phyloP scores from a whole-genome alignment of 30 jellyfish, hydroid and myxozoan species.

The Hydractinia echinata region DNA sequence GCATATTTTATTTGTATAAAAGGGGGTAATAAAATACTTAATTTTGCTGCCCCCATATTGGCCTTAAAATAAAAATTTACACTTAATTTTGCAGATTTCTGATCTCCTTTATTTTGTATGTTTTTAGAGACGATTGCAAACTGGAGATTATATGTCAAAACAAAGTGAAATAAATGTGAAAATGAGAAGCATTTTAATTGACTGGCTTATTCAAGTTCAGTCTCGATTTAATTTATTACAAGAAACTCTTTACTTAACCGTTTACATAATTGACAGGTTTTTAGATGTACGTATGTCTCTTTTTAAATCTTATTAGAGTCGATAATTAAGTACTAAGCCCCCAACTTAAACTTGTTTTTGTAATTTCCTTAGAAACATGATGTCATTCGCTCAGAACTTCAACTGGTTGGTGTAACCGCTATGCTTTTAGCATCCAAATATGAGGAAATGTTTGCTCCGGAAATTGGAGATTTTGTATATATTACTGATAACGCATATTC shows the following conservation, averaged over 20 bases:
- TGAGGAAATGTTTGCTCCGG: slow-evolving; percentile 99
- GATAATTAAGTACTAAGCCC: neutral
- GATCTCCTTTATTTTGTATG: neutral
- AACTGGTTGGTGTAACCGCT: slow-evolving; percentile 96
- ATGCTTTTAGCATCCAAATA: slow-evolving; percentile 95
- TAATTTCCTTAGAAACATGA: slow-evolving; percentile 35
- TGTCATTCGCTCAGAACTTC: slow-evolving; percentile 76
- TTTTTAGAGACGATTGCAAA: slow-evolving; percentile 51
- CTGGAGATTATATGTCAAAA: slow-evolving; percentile 65
- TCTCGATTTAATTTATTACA: slow-evolving; percentile 78
- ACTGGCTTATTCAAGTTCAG: slow-evolving; percentile 96
- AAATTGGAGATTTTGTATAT: slow-evolving; percentile 93
- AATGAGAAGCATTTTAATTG: slow-evolving; percentile 91
- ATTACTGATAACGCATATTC: slow-evolving; percentile 92
- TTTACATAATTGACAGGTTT: slow-evolving; percentile 67
- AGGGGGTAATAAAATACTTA: no score
- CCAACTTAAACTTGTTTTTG: neutral
- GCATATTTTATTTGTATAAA: no score
- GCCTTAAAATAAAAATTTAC: no score
- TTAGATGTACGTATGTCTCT: slow-evolving; percentile 52
- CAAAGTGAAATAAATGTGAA: slow-evolving; percentile 82
- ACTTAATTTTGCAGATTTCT: no score
- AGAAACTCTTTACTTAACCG: slow-evolving; percentile 87
- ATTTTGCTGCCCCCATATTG: no score
- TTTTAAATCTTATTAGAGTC: neutral